Conservation (phyloP, 2,113 vertebrate species). For the Cinclus mexicanus region DNA sequence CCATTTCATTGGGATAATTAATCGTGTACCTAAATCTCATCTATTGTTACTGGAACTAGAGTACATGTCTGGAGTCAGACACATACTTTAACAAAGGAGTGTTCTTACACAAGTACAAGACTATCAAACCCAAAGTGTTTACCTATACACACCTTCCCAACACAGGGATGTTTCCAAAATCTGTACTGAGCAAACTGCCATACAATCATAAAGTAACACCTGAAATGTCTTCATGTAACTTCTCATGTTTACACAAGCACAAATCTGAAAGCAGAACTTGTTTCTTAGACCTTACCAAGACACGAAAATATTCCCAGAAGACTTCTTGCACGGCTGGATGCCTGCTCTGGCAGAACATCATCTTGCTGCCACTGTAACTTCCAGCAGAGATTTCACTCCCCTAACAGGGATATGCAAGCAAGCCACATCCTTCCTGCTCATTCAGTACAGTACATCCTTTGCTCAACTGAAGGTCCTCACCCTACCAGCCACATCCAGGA, state of each 20-base stretch:
- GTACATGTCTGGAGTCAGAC: background rate
- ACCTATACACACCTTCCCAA: background rate
- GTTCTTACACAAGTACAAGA: background rate
- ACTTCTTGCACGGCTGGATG: background rate
- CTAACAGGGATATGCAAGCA: background rate
- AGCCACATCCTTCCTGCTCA: background rate
- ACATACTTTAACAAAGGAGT: background rate
- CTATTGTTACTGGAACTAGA: background rate
- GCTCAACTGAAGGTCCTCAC: background rate
- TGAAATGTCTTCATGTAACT: background rate
- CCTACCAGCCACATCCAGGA: background rate
- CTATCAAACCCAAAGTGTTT: background rate
- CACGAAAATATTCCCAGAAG: background rate
- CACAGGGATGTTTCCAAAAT: background rate
- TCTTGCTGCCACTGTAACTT: background rate
- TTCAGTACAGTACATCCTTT: background rate
- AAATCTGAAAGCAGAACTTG: background rate
- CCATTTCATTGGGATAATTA: background rate
- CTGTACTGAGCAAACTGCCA: background rate
- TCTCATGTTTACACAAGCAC: background rate
- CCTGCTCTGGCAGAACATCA: background rate
- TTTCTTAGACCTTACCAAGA: background rate
- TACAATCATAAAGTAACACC: background rate
- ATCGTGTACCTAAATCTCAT: background rate
- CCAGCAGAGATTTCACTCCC: background rate